Conservation (phyloP, 2,113 vertebrate species). For the Hypomesus transpacificus region DNA sequence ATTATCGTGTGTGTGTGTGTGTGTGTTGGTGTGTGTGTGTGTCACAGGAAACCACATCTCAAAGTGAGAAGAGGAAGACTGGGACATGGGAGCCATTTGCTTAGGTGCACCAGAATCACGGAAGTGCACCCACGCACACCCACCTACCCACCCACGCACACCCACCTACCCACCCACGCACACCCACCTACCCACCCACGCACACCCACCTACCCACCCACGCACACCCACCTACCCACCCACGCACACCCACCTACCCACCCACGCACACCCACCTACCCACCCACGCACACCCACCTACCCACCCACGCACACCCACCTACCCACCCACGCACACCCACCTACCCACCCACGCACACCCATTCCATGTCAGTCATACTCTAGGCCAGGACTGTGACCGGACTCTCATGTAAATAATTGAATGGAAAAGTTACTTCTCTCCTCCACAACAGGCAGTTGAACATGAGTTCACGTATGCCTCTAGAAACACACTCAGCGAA, state of each 20-base stretch:
- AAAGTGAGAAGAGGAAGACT: neutral
- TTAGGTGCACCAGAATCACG: neutral
- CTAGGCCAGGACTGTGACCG: constrained; percentile 19
- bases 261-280: neutral
- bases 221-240: neutral
- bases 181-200: constrained; percentile 10
- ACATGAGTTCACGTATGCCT: constrained; percentile 18
- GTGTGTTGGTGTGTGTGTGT: neutral
- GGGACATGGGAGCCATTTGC: neutral
- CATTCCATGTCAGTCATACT: constrained; percentile 2
- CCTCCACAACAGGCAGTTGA: constrained; percentile 36
- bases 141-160: too few relatives aligned
- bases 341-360: constrained; percentile 8
- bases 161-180: constrained; percentile 3
- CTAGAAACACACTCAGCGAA: constrained; percentile 35
- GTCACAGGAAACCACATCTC: neutral
- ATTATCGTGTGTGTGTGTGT: neutral
- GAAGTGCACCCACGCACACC: neutral
- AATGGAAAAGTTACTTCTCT: constrained; percentile 47
- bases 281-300: constrained; percentile 18
- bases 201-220: constrained; percentile 12
- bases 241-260: neutral
- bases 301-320: constrained; percentile 16
- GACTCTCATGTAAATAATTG: constrained; percentile 52
- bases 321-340: constrained; percentile 9